Percentiles rank a stretch among this genome's conserved stretches.
Conservation (phyloP, 2,797 vertebrate genomes). For the Pangasius mekongensis region DNA sequence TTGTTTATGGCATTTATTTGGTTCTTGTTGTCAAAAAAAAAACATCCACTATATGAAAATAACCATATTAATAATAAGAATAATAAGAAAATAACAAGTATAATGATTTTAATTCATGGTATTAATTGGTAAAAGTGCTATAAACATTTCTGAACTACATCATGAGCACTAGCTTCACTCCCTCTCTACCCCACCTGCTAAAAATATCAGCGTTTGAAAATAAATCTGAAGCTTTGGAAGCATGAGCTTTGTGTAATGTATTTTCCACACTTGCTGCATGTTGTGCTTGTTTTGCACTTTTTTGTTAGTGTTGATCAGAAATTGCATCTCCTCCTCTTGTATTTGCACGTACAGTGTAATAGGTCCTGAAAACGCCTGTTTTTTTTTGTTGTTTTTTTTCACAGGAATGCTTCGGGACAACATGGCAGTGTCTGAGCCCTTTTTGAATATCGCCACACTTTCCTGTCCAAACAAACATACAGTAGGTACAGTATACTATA, state of each 20-base stretch:
- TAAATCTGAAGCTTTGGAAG: background rate
- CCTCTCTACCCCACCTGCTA: background rate
- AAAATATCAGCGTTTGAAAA: background rate
- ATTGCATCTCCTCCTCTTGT: background rate
- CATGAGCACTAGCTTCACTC: background rate
- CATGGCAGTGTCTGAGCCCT: background rate
- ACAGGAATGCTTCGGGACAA: background rate
- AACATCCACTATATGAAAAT: background rate
- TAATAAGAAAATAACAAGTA: background rate
- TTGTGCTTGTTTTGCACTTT: slow-evolving; percentile 3
- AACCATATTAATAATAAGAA: background rate
- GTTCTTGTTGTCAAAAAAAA: background rate
- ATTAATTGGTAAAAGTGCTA: background rate
- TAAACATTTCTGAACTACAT: background rate
- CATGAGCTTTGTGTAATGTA: background rate
- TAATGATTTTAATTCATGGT: background rate
- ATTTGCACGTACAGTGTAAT: background rate
- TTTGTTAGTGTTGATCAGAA: background rate
- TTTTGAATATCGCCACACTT: background rate
- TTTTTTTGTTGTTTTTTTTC: too few species aligned
- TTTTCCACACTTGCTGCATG: background rate
- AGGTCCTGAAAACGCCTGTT: background rate
- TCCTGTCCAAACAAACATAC: background rate
- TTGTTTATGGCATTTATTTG: background rate
- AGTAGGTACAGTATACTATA: background rate